phyloP scores from a whole-genome alignment of 30 jellyfish, hydroid and myxozoan genomes.

The Hydra vulgaris region DNA sequence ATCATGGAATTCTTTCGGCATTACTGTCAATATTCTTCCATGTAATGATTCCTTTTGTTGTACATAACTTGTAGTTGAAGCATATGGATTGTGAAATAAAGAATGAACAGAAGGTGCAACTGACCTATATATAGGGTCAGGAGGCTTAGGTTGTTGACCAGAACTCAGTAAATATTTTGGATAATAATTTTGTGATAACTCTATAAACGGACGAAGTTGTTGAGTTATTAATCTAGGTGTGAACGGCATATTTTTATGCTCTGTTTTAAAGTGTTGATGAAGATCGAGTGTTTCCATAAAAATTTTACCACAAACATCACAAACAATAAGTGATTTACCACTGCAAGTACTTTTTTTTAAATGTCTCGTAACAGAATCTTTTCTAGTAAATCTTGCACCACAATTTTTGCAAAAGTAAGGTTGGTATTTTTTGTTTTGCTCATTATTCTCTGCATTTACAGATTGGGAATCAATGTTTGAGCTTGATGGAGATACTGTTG shows the following conservation, averaged over 20 bases:
- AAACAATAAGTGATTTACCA: conserved; percentile 35
- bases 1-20: neutral
- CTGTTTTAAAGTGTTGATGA: conserved; percentile 23
- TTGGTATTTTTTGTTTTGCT: conserved; percentile 26
- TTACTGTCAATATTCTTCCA: neutral
- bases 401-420: conserved; percentile 38
- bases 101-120: conserved; percentile 18
- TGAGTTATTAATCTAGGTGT: conserved; percentile 16
- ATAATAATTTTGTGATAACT: neutral
- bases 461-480: conserved; percentile 11
- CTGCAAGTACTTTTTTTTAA: conserved; percentile 34
- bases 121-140: conserved; percentile 22
- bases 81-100: neutral
- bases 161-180: neutral
- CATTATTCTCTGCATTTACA: conserved; percentile 16
- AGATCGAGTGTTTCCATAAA: conserved; percentile 20
- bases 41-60: neutral
- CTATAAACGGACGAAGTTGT: conserved; percentile 16
- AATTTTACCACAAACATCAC: conserved; percentile 32
- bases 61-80: neutral
- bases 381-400: conserved; percentile 39
- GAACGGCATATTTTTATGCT: conserved; percentile 22
- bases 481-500: conserved; percentile 8
- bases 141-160: neutral
- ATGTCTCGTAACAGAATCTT: conserved; percentile 37